Conservation (phyloP, 53 echinoderm and acorn worm genomes). For the Temnopleurus reevesii region DNA sequence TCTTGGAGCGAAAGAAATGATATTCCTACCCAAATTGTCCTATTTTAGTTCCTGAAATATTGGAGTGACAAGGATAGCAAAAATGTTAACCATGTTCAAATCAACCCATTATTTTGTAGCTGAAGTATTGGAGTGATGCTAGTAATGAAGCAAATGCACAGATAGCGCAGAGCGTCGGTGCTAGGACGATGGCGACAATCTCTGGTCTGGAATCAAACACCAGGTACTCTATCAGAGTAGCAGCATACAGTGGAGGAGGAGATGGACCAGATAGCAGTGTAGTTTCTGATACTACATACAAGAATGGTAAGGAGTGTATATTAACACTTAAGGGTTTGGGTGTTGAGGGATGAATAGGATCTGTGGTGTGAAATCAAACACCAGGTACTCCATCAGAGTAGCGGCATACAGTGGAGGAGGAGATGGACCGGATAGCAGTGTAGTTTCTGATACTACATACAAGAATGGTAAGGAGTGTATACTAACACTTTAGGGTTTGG, state of each 20-base stretch:
- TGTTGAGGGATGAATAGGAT: slow-evolving; percentile 19
- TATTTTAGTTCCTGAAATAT: neutral
- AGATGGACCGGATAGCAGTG: slow-evolving; percentile 71
- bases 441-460: slow-evolving; percentile 53
- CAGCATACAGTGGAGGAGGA: slow-evolving; percentile 83
- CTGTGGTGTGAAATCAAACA: slow-evolving; percentile 53
- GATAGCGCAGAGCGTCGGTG: slow-evolving; percentile 40
- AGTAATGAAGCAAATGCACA: slow-evolving; percentile 54
- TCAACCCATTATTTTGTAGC: slow-evolving; percentile 18
- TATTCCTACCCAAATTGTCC: neutral
- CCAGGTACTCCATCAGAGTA: slow-evolving; percentile 70
- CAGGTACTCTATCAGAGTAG: slow-evolving; percentile 65
- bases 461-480: slow-evolving; percentile 67
- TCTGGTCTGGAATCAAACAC: slow-evolving; percentile 60
- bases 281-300: slow-evolving; percentile 61
- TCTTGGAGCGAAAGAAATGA: no score
- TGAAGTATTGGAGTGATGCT: slow-evolving; percentile 75
- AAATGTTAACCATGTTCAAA: neutral
- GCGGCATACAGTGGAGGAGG: slow-evolving; percentile 84
- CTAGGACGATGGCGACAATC: slow-evolving; percentile 45
- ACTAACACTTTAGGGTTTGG: slow-evolving; percentile 32
- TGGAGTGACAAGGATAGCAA: neutral
- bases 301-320: slow-evolving; percentile 61
- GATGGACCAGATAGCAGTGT: slow-evolving; percentile 72
- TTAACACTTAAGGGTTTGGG: slow-evolving; percentile 49